Evolutionary conservation across 2,797 vertebrate genomes (phyloP).

Genomic region (Loriculus beryllinus): DNA sequence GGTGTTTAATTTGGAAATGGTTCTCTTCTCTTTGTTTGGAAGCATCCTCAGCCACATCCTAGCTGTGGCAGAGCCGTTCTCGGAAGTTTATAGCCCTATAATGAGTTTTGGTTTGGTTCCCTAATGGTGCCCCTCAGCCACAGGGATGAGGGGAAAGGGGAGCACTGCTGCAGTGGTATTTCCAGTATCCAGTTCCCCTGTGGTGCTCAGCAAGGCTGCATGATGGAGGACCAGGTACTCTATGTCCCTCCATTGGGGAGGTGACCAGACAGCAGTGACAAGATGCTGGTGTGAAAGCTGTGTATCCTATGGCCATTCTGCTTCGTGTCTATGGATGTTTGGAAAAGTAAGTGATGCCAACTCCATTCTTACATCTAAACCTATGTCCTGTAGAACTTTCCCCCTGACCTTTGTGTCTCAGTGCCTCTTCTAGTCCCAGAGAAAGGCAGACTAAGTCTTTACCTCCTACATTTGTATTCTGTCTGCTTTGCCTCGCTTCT

Average conservation of each 20-base stretch:
- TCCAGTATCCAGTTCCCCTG: rapidly evolving
- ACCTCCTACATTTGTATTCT: neutral
- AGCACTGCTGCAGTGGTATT: neutral
- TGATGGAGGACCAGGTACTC: neutral
- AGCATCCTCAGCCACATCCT: neutral
- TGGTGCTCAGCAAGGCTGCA: neutral
- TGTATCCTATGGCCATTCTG: neutral
- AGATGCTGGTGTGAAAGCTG: neutral
- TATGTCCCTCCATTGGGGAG: neutral
- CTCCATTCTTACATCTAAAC: neutral
- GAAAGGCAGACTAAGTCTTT: neutral
- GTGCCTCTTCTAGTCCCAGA: neutral
- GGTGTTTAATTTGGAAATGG: neutral
- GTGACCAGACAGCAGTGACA: neutral
- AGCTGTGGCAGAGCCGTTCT: slow-evolving; percentile 19
- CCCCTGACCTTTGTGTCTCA: neutral
- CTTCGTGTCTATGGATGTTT: neutral
- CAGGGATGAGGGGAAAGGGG: neutral
- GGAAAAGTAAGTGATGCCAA: neutral
- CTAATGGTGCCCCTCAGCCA: neutral
- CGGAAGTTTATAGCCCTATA: neutral
- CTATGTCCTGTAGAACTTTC: neutral
- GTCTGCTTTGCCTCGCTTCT: neutral
- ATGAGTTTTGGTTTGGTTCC: neutral
- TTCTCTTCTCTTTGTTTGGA: neutral